Conservation (phyloP, 2,888 invertebrate species). For the Rhodophaea formosa region DNA sequence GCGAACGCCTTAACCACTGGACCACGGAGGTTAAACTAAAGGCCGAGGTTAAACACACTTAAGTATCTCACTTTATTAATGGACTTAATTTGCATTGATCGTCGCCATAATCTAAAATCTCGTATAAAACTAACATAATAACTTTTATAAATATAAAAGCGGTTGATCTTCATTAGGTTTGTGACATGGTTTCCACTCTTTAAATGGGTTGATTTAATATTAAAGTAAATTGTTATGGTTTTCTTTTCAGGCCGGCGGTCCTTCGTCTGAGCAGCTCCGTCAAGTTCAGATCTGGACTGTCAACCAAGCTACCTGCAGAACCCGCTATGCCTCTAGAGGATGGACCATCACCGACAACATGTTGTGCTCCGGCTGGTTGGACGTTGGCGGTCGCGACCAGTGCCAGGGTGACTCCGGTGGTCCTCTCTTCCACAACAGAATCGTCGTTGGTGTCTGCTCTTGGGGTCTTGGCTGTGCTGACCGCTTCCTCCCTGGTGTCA, state of each 20-base stretch:
- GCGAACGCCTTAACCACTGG: too few relatives aligned
- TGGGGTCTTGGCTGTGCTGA: constrained; percentile 41
- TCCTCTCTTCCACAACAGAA: constrained; percentile 46
- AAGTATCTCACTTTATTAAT: too few relatives aligned
- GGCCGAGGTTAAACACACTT: too few relatives aligned
- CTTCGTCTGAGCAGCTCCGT: constrained; percentile 42
- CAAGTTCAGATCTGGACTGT: constrained; percentile 46
- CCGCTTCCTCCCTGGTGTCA: constrained; percentile 41
- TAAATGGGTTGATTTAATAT: too few relatives aligned
- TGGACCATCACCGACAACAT: constrained; percentile 44
- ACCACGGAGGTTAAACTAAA: too few relatives aligned
- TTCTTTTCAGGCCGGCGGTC: constrained; percentile 35
- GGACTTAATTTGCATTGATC: background rate
- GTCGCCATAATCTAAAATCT: too few relatives aligned
- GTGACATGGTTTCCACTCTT: too few relatives aligned
- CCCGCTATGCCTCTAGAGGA: constrained; percentile 35
- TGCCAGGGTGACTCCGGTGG: constrained; percentile 53
- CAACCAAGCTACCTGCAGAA: constrained; percentile 40
- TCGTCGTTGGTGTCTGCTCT: constrained; percentile 42
- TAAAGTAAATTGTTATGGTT: too few relatives aligned
- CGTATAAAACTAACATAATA: too few relatives aligned
- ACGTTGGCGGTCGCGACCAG: constrained; percentile 47
- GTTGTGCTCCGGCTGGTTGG: constrained; percentile 50
- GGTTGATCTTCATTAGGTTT: too few relatives aligned
- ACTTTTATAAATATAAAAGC: too few relatives aligned